Base-by-base conservation (phyloP, 1,140 invertebrate genomes). In the Lysiphlebus fabarum region DNA sequence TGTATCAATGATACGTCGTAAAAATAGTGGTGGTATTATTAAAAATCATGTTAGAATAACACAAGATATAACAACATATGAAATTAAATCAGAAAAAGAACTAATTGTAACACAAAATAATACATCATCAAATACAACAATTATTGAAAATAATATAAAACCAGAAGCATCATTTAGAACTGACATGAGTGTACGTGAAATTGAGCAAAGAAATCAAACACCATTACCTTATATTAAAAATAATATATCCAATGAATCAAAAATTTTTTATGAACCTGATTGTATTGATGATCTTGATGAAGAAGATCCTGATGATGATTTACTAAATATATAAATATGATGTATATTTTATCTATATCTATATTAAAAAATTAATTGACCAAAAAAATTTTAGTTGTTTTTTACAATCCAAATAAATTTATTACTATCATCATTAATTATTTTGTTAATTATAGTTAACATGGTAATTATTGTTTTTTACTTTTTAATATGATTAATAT, bases 221-320 rank as follows among this genome's bases (percentile, higher is more conserved):
- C 60, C 67, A 36, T 64, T 80, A 36, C 78, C 78, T 34, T 78
- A 78, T 12, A 70, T 17, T 6, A 38, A 68, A 12, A 17, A 17
- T 17, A 1, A 17, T 3, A 53, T 64, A 50, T 68, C 65, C 51
- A 67, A 69, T 7, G 63, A 66, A 56, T 78, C 77, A 7, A 78
- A 76, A 62, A 83, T 84, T 51, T 72, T 80, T 44, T 84, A 83
- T 62, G 73, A 74, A 37, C 82, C 82, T 14, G 82, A 83, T 66
- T 70, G 72, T 53, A 61, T 73, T 33, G 82, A 84, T 68, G 82
- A 83, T 70, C 74, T 82, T 6, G 82, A 84, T 63, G 82, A 83
- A 48, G 82, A 84, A 68, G 82, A 84, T 78, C 82, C 82, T 10
- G 82, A 84, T 67, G 76, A 80, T 68, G 79, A 81, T 67, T 64